Percentiles rank a stretch among this genome's conserved stretches.
Evolutionary conservation across 2,888 invertebrate genomes (phyloP).

Genomic region (Quadroppia sp.): DNA sequence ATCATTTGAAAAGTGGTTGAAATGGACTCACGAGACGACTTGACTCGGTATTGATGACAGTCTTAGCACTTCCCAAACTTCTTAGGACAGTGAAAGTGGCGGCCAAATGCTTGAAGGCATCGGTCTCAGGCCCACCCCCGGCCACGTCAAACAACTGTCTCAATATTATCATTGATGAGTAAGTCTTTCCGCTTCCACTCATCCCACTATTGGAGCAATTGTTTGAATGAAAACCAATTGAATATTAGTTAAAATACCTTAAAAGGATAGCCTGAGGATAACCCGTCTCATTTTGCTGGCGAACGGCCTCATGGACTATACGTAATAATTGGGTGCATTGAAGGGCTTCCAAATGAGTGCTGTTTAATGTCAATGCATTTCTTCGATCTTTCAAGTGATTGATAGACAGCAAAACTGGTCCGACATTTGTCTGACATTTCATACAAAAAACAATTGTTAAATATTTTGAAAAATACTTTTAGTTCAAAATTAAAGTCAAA

Average conservation of each 20-base stretch:
- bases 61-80: constrained; percentile 84
- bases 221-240: no score
- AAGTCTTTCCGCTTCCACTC: constrained; percentile 90
- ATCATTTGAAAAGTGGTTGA: background rate
- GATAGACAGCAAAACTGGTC: constrained; percentile 81
- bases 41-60: constrained; percentile 82
- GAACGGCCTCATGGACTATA: constrained; percentile 84
- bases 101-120: constrained; percentile 90
- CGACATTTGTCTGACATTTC: constrained; percentile 75
- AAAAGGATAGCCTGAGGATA: constrained; percentile 92
- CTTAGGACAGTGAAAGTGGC: constrained; percentile 91
- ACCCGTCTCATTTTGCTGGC: constrained; percentile 89
- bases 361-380: constrained; percentile 79
- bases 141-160: constrained; percentile 88
- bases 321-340: constrained; percentile 71
- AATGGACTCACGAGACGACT: constrained; percentile 72
- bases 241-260: no score
- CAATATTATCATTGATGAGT: constrained; percentile 82
- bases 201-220: constrained; percentile 58
- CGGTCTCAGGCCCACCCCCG: constrained; percentile 89
- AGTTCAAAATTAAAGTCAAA: no score
- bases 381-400: constrained; percentile 83
- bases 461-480: no score
- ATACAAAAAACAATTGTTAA: background rate
- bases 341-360: constrained; percentile 65